Evolutionary conservation across 2,113 vertebrate species (phyloP).

Genomic region (Vireo altiloquus): DNA sequence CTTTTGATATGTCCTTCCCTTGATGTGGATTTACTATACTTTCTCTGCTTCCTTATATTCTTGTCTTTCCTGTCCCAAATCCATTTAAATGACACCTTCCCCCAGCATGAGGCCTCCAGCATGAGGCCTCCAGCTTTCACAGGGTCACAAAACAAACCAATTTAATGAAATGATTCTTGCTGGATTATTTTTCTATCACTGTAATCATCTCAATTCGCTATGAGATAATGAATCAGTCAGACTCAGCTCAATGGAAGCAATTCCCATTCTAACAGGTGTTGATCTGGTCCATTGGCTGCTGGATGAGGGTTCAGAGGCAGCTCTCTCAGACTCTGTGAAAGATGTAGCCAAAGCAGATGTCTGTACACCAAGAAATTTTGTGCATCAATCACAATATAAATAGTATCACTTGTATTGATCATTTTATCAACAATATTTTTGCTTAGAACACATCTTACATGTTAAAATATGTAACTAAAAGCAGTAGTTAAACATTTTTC

Average conservation of each 20-base stretch:
- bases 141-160: not conserved
- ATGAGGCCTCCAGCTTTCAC: not conserved
- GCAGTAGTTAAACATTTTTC: not conserved
- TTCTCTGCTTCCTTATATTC: not conserved
- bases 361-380: not conserved
- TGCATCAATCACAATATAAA: not conserved
- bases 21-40: not conserved
- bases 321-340: not conserved
- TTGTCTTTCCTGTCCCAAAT: not conserved
- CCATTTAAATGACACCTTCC: not conserved
- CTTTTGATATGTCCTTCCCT: not conserved
- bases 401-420: rapidly evolving
- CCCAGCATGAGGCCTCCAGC: not conserved
- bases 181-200: not conserved
- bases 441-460: not conserved
- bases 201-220: rapidly evolving
- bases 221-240: not conserved
- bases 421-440: not conserved
- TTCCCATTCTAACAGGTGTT: not conserved
- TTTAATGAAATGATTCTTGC: not conserved
- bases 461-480: not conserved
- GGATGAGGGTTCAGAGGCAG: not conserved
- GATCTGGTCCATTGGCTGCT: not conserved
- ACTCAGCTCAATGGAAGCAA: not conserved
- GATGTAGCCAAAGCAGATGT: not conserved